These are phyloP conservation scores for Tetramorium bicarinatum DNA, from an alignment of 2,888 invertebrate species.

Conservation along the genomic window DNA sequence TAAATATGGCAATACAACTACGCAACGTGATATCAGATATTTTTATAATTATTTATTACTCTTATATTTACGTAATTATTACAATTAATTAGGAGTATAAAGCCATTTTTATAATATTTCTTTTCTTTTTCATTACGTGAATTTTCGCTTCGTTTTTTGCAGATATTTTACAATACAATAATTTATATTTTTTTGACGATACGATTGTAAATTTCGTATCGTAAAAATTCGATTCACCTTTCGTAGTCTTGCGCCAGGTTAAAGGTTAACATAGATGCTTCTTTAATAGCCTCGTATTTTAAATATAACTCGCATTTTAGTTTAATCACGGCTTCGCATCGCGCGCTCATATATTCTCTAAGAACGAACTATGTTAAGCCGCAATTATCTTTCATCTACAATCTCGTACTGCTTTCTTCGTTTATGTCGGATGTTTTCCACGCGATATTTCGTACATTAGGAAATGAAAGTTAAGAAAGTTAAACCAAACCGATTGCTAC, in stretches of 20 bases:
- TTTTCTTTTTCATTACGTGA: neutral
- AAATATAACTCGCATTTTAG: slow-evolving; percentile 6
- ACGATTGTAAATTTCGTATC: slow-evolving; percentile 24
- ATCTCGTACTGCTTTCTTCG: slow-evolving; percentile 25
- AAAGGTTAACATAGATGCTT: slow-evolving; percentile 14
- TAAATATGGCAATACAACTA: neutral
- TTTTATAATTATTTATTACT: neutral
- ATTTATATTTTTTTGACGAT: neutral
- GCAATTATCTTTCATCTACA: slow-evolving; percentile 40
- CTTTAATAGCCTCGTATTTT: slow-evolving; percentile 18
- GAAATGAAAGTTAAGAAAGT: slow-evolving; percentile 53
- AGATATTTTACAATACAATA: neutral
- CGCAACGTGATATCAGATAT: neutral
- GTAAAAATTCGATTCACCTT: no score
- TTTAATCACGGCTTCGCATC: slow-evolving; percentile 23
- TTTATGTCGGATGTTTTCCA: neutral
- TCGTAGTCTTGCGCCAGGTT: neutral
- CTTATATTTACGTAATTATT: neutral
- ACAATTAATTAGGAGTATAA: neutral
- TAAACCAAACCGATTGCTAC: neutral
- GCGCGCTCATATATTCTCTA: slow-evolving; percentile 13
- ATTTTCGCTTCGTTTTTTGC: neutral
- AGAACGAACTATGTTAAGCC: neutral
- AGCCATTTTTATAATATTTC: neutral
- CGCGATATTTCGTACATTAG: slow-evolving; percentile 37